Evolutionary conservation across 1,140 invertebrate genomes (phyloP), one percentile per base, ranked within the genome.

Genomic region (Yoshiicerus persimilis): DNA sequence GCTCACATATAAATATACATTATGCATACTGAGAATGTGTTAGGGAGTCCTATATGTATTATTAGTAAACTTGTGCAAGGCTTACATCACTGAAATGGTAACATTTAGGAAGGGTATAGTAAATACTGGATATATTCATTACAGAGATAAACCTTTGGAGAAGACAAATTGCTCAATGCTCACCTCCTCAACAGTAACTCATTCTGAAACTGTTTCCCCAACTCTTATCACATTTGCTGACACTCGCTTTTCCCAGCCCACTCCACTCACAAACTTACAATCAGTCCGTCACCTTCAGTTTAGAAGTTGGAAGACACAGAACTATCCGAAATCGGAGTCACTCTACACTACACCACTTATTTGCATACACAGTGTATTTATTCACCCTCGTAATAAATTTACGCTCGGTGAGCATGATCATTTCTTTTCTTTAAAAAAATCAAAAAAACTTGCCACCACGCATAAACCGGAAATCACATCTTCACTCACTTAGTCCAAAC

Each of bases 211-310:
- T 38, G 32, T 34, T 36, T 36, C 30, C 20, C 34, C 36, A 80
- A 80, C 75, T 80, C 75, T 80, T 80, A 80, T 80, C 75, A n/a
- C 75, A 80, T 80, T 80, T 80, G 75, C 75, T 80, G 75, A 80
- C 75, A 80, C 75, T 80, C 75, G 32, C 32, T 34, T 80, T 80
- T 80, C 32, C 75, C 70, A 27, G 5, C 13, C 27, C 47, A 56
- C n/a, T n/a, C 47, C 47, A 56, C 47, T 56, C 47, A 16, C 38
- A 2, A 56, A 56, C 20, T 56, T 4, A 2, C 16, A 56, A 56
- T 56, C 47, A 56, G 47, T 56, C 47, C 47, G 47, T 56, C 47
- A 56, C 47, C 47, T 56, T 56, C 47, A 56, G 47, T 56, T 56
- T n/a, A n/a, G n/a, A n/a, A n/a, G n/a, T n/a, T n/a, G n/a, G 16